Base-by-base conservation (phyloP, 1,140 invertebrate genomes). In the Zaprionus vittiger region DNA sequence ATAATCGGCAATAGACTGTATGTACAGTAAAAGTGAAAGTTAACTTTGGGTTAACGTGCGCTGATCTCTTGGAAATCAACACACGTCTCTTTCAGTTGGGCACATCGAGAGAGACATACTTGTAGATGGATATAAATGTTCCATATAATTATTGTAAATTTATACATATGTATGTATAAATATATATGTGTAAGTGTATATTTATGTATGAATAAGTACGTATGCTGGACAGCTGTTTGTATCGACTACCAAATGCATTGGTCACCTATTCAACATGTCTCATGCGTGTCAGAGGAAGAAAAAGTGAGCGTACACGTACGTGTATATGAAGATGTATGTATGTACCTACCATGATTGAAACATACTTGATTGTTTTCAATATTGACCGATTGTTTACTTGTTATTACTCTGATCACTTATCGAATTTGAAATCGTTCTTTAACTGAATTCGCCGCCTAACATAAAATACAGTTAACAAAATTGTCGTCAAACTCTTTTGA, bases 281-380 rank as follows among this genome's bases (percentile, higher is more conserved):
- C 28, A 31, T 1, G 28, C 28, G 28, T 3, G 2, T 9, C 7
- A 31, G 28, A 31, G 28, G 9, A 3, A 31, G 28, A 31, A 9
- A 37, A n/a, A 26, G 5, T 56, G 20, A 17, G 7, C 3, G 20
- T n/a, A 57, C 20, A 22, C 1, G 5, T 22, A 22, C 17, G 17
- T 49, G n/a, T 17, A 44, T n/a, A 9, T 44, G 38, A 2, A n/a
- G 5, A 17, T 54, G 14, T 14, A 52, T 15, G 17, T 22, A 28
- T 26, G 34, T 41, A 72, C 17, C 31, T 44, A 69, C 6, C n/a
- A 44, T 62, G 72, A 74, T 74, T 75, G 80, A 83, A 83, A 74
- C 74, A 73, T 79, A 87, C 83, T 89, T 87, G 78, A 83, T 87
- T 89, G 84, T 89, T 87, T 81, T 83, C 68, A 82, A 86, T 82